A percentile compares a stretch with the other conserved stretches of the same genome.
These are phyloP conservation scores for Xylota sylvarum DNA, from an alignment of 2,888 invertebrate genomes.

Conservation along the genomic window DNA sequence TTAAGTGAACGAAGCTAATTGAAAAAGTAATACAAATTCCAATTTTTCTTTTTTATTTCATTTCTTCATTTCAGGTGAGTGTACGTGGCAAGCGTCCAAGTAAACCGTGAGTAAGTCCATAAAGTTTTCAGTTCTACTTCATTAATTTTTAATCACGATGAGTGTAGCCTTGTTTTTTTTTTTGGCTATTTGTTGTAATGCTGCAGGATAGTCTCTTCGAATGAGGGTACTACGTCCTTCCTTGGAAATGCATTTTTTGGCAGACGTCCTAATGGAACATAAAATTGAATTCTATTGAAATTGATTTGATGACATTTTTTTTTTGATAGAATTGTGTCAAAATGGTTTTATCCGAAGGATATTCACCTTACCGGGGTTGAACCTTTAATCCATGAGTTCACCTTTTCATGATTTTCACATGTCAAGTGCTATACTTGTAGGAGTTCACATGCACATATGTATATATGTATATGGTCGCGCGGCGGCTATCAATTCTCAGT, in stretches of 20 bases:
- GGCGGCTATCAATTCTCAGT: slow-evolving; percentile 44
- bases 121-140: slow-evolving; percentile 38
- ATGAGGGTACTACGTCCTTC: slow-evolving; percentile 43
- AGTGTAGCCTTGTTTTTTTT: slow-evolving; percentile 15
- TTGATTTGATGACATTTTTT: slow-evolving; percentile 26
- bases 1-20: slow-evolving; percentile 12
- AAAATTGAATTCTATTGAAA: slow-evolving; percentile 34
- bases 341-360: slow-evolving; percentile 43
- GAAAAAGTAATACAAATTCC: neutral
- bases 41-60: slow-evolving; percentile 15
- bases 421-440: slow-evolving; percentile 66
- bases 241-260: slow-evolving; percentile 46
- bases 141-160: slow-evolving; percentile 57
- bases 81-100: slow-evolving; percentile 58
- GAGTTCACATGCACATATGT: slow-evolving; percentile 50
- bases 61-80: slow-evolving; percentile 65
- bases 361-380: slow-evolving; percentile 54
- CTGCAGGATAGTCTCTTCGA: slow-evolving; percentile 21
- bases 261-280: slow-evolving; percentile 60
- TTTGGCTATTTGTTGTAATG: neutral
- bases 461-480: slow-evolving; percentile 45
- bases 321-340: slow-evolving; percentile 55
- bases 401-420: slow-evolving; percentile 45
- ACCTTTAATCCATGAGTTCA: slow-evolving; percentile 54
- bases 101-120: slow-evolving; percentile 17